phyloP scores from a whole-genome alignment of 2,113 vertebrate genomes.

The Riparia riparia region DNA sequence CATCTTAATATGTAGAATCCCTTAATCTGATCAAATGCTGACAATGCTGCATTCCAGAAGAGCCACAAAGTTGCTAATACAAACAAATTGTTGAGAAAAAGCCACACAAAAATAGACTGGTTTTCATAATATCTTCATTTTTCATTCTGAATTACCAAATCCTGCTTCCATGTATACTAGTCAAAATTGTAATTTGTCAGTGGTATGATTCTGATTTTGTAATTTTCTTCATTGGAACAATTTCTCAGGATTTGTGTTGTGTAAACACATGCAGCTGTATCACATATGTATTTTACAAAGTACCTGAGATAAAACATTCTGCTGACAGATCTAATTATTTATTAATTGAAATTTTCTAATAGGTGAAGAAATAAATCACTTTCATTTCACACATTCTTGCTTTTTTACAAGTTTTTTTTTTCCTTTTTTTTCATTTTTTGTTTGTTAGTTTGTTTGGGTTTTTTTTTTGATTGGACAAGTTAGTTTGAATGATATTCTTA shows the following conservation, averaged over 20 bases:
- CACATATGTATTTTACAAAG: neutral
- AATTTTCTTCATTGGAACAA: neutral
- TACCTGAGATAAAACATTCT: neutral
- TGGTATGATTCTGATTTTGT: neutral
- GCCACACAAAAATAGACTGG: neutral
- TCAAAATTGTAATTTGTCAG: neutral
- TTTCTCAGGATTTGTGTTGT: neutral
- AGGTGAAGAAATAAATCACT: neutral
- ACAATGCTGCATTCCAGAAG: neutral
- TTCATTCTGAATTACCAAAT: neutral
- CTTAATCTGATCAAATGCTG: neutral
- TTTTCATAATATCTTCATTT: neutral
- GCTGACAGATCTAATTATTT: neutral
- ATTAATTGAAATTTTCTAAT: neutral
- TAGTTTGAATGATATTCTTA: neutral
- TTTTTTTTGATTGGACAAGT: neutral
- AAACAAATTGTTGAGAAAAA: neutral
- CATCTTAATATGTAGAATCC: neutral
- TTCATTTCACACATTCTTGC: neutral
- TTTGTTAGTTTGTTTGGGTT: neutral
- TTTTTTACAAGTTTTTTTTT: neutral
- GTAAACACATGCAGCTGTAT: neutral
- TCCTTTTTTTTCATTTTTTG: neutral
- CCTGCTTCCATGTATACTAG: neutral
- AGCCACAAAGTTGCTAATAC: neutral